A percentile compares a stretch with the other conserved stretches of the same genome.
Conservation (phyloP, 1,140 invertebrate genomes). For the Calycopis cecrops region DNA sequence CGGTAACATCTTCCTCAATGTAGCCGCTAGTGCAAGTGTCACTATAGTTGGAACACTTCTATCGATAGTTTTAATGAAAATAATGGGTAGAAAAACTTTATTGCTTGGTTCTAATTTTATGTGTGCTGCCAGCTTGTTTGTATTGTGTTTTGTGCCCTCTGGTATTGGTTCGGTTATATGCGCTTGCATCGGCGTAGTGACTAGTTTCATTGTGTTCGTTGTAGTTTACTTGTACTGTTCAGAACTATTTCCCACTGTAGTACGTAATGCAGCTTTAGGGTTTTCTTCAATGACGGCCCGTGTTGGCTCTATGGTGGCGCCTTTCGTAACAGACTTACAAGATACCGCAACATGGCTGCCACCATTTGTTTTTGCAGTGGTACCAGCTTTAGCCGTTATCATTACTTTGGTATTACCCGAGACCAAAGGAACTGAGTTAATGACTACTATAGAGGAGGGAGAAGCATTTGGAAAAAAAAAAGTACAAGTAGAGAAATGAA, state of each 20-base stretch:
- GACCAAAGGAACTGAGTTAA: slow-evolving; percentile 82
- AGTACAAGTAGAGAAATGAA: slow-evolving; percentile 15
- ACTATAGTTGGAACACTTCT: slow-evolving; percentile 79
- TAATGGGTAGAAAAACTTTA: slow-evolving; percentile 77
- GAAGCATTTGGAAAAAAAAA: slow-evolving; percentile 79
- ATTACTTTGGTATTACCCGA: slow-evolving; percentile 84
- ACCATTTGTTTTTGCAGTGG: slow-evolving; percentile 80
- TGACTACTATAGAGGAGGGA: slow-evolving; percentile 86
- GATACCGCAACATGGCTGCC: slow-evolving; percentile 76
- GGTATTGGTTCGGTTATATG: slow-evolving; percentile 72
- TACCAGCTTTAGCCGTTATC: slow-evolving; percentile 79
- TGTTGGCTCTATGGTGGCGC: slow-evolving; percentile 81
- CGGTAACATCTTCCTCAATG: slow-evolving; percentile 84
- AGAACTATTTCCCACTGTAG: slow-evolving; percentile 82
- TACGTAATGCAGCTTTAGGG: slow-evolving; percentile 80
- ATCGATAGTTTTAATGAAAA: slow-evolving; percentile 79
- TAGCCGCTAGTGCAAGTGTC: slow-evolving; percentile 79
- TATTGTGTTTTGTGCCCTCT: slow-evolving; percentile 72
- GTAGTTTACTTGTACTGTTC: slow-evolving; percentile 81
- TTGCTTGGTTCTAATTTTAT: slow-evolving; percentile 76
- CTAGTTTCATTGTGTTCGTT: slow-evolving; percentile 80
- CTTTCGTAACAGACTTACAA: slow-evolving; percentile 76
- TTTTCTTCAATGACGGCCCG: slow-evolving; percentile 81
- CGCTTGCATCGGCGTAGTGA: slow-evolving; percentile 80
- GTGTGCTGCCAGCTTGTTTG: slow-evolving; percentile 75